Base-by-base conservation (phyloP, 2,113 vertebrate genomes). In the Eudyptes chrysolophus region DNA sequence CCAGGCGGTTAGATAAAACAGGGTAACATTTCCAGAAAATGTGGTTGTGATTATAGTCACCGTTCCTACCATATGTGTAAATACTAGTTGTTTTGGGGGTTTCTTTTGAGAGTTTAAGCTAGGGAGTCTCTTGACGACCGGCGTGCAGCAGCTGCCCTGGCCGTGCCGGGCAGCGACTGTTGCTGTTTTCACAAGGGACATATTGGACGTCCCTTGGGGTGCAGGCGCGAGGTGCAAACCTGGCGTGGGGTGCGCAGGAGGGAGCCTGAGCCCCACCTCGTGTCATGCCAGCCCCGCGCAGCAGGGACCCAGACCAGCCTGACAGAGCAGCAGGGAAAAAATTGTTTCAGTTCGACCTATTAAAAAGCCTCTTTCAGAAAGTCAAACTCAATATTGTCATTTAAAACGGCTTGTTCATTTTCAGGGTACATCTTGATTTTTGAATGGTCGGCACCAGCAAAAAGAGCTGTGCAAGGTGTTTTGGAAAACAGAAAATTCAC, bases 371-470 rank as follows among this genome's bases (percentile, higher is more conserved):
- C 20, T 49, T 57, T 38, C 25, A 26, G 36, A 30, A 55, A 30
- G 34, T 22, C 52, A 34, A 8, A 8, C 5, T 16, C 16, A 13
- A 2, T 3, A 1, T 1, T 19, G 62, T 4, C 0, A 0, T 65
- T 90, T 60, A 13, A 42, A 78, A 61, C 0, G 5, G 48, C 2
- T 11, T n/a, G 13, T 16, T 52, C 4, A 0, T 26, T 54, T n/a
- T 44, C 25, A 42, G 26, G 36, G 26, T 32, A 32, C 1, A 1
- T 7, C 13, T 27, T 4, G 21, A 15, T 8, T 8, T 83, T 51
- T 26, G 13, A 12, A 13, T 6, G 10, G 24, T 20, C 1, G 1
- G 5, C 40, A 14, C 7, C 3, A 8, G 42, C 2, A 18, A 21
- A 34, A 34, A 68, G 18, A 16, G 2, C 3, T 34, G 9, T 0